Base-by-base conservation (phyloP, 2,113 vertebrate species). In the Corythornis madagascariensis region DNA sequence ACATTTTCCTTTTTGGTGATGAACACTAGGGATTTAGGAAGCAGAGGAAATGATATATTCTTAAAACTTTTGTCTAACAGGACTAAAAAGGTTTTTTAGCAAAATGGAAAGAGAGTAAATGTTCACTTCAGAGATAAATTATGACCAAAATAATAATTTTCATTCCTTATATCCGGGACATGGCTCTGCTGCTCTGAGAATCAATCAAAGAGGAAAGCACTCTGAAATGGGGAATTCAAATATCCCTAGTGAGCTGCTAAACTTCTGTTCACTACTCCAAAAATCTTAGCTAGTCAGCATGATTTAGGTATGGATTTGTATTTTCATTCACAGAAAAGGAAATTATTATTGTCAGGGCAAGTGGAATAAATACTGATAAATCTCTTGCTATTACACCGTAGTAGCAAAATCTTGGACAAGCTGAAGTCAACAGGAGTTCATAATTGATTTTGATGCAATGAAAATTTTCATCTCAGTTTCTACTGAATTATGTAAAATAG, bases 301-400 rank as follows among this genome's bases (percentile, higher is more conserved):
- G 31, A 81, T 50, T 57, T 55, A 31, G 16, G 11, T 43, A 70
- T 5, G 9, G 31, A 53, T 78, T 84, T 90, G 14, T 61, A 53
- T 75, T 80, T 83, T 91, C 52, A 87, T 78, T 84, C 83, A 93
- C n/a, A 92, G 78, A 93, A 94, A 95, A 94, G 59, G 57, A 88
- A 90, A 86, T 56, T 7, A 74, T 59, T 11, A 69, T 53, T 38
- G 71, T 31, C 56, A 64, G 20, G 13, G 26, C 38, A 75, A 73
- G 52, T 18, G 4, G 92, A 92, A 90, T 42, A 78, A 86, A 77
- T 17, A 53, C 10, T 17, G 28, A 16, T 52, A 81, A 64, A 47
- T 52, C n/a, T 71, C 89, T 57, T 73, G 43, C 25, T 48, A 66
- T n/a, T 56, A 83, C 17, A 64, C 7, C 21, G 19, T 13, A 77